These are phyloP conservation scores for Venturia canescens DNA, from an alignment of 1,140 invertebrate genomes.

Conservation along the genomic window DNA sequence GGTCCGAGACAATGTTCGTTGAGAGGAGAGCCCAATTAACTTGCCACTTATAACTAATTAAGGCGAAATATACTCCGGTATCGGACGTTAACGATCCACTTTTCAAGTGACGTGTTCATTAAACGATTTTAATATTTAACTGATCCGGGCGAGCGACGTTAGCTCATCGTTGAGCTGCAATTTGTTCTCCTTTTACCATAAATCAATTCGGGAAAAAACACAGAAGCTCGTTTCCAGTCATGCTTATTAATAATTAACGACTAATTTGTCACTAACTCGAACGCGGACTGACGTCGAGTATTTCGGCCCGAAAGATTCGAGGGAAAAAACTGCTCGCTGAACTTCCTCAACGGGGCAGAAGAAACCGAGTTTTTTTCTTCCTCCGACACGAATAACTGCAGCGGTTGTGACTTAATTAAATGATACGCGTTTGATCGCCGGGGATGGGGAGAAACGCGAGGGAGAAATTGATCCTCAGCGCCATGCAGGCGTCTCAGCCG, in stretches of 20 bases:
- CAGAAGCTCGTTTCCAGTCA: no score
- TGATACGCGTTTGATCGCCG: not conserved
- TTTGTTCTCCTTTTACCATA: not conserved
- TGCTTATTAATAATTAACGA: no score
- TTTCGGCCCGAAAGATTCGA: no score
- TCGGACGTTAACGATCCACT: not conserved
- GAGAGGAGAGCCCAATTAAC: not conserved
- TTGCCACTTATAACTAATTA: not conserved
- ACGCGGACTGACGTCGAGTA: no score
- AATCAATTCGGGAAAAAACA: not conserved
- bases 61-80: not conserved
- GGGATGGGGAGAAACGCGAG: not conserved
- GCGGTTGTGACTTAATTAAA: not conserved
- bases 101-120: not conserved
- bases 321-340: no score
- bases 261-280: no score
- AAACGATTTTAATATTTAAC: not conserved
- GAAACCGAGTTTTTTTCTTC: not conserved
- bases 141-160: not conserved
- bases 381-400: no score
- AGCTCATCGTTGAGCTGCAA: not conserved
- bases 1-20: not conserved
- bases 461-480: not conserved
- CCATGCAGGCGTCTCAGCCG: not conserved
- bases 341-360: not conserved